Conservation (phyloP, 2,113 vertebrate genomes). For the Tychaedon coryphoeus region DNA sequence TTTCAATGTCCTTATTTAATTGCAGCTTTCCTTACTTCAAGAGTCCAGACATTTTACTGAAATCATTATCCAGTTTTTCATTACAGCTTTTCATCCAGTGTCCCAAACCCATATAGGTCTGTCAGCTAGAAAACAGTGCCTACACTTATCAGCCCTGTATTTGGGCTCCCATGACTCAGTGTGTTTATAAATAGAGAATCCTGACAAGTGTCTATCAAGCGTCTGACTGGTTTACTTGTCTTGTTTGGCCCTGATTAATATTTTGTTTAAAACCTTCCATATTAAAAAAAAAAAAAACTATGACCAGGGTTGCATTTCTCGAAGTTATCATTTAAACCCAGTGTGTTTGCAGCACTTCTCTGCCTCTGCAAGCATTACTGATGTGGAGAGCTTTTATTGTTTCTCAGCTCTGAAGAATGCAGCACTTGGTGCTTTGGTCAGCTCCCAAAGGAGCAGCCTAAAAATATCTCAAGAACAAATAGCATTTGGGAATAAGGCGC, state of each 20-base stretch:
- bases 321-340: not conserved
- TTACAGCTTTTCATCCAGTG: not conserved
- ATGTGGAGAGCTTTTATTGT: not conserved
- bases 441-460: not conserved
- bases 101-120: not conserved
- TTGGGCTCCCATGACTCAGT: not conserved
- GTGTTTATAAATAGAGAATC: not conserved
- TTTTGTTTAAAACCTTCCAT: not conserved
- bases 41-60: not conserved
- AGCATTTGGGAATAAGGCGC: not conserved
- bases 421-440: not conserved
- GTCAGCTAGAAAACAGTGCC: not conserved
- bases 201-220: fast-evolving
- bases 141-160: fast-evolving
- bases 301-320: not conserved
- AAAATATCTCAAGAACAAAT: conserved; percentile 14
- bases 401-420: not conserved
- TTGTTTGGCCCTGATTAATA: not conserved
- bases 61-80: not conserved
- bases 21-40: not conserved
- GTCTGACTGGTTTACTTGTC: not conserved
- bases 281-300: not conserved
- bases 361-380: not conserved
- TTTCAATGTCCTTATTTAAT: not conserved
- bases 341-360: not conserved